phyloP scores from a whole-genome alignment of 2,888 invertebrate species.

The Cancer borealis region DNA sequence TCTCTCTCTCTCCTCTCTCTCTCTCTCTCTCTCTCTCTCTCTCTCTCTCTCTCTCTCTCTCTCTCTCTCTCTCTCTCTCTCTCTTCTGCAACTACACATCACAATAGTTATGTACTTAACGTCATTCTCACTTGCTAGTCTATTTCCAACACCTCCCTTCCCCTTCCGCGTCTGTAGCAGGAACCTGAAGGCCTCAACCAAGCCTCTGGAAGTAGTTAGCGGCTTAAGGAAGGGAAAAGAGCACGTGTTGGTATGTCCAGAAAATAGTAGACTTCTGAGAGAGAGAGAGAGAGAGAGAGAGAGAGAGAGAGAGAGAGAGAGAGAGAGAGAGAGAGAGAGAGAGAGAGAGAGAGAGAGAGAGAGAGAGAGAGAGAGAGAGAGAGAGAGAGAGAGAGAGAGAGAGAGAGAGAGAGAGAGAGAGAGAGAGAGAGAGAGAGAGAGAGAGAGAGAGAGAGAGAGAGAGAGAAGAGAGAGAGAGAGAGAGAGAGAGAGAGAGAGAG shows the following conservation, averaged over 20 bases:
- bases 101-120: neutral
- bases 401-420: no score
- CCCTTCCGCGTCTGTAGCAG: neutral
- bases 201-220: neutral
- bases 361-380: no score
- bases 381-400: no score
- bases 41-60: slow-evolving; percentile 23
- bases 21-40: slow-evolving; percentile 25
- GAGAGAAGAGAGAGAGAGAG: neutral
- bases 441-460: no score
- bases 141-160: neutral
- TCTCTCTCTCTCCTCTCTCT: neutral
- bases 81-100: neutral
- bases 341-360: no score
- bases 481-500: slow-evolving; percentile 49
- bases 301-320: no score
- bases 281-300: no score
- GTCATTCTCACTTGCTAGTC: neutral
- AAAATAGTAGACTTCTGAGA: neutral
- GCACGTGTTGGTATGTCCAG: neutral
- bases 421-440: no score
- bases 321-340: no score
- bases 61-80: neutral
- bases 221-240: neutral
- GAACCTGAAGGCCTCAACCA: neutral